Evolutionary conservation across 1,140 invertebrate species (phyloP).

Genomic region (Zophobas atratus): DNA sequence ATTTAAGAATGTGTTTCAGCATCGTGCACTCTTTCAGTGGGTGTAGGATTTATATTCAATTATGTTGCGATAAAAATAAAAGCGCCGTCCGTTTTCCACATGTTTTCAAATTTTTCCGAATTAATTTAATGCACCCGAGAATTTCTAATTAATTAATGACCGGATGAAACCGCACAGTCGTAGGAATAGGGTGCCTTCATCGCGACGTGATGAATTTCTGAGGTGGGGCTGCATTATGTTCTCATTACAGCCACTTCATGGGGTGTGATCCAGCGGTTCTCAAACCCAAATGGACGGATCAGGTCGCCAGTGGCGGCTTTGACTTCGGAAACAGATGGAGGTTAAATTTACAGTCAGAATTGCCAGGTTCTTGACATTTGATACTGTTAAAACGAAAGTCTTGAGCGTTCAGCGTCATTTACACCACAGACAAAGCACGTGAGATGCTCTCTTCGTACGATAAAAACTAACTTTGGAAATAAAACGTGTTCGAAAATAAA

Average conservation of each 20-base stretch:
- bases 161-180: slow-evolving; percentile 25
- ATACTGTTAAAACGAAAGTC: too few species aligned
- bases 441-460: too few species aligned
- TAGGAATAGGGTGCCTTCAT: slow-evolving; percentile 17
- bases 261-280: slow-evolving; percentile 17
- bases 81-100: neutral
- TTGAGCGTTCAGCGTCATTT: too few species aligned
- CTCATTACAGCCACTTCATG: slow-evolving; percentile 26
- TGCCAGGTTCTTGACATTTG: too few species aligned
- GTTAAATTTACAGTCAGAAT: too few species aligned
- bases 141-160: slow-evolving; percentile 33
- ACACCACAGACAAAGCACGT: too few species aligned
- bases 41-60: slow-evolving; percentile 41
- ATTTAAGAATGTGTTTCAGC: slow-evolving; percentile 43
- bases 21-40: slow-evolving; percentile 42
- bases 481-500: too few species aligned
- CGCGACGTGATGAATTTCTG: slow-evolving; percentile 29
- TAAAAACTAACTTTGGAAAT: too few species aligned
- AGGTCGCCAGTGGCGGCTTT: too few species aligned
- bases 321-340: too few species aligned
- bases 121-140: slow-evolving; percentile 29
- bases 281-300: neutral
- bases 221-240: slow-evolving; percentile 35
- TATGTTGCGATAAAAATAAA: slow-evolving; percentile 38
- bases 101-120: slow-evolving; percentile 13